Percentiles rank a stretch among this genome's conserved stretches.
Evolutionary conservation across 1,140 invertebrate species (phyloP).

Genomic region (Drosophila busckii): DNA sequence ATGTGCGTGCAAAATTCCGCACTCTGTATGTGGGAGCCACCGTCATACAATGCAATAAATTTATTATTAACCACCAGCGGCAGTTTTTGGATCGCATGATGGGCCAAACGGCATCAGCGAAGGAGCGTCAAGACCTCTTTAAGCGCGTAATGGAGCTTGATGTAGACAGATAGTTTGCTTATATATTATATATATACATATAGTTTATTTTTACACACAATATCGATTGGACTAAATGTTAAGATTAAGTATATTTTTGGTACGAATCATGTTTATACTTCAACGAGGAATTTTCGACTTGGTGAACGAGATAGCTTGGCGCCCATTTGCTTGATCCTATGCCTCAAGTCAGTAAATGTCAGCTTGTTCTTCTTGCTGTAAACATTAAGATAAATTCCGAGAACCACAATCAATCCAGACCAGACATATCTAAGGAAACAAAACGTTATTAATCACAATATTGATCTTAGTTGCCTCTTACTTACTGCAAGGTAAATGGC

Average conservation of each 20-base stretch:
- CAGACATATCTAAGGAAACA: conserved; percentile 87
- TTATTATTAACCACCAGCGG: conserved; percentile 84
- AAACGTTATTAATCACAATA: not conserved
- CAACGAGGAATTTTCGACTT: conserved; percentile 69
- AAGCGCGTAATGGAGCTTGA: conserved; percentile 80
- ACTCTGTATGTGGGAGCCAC: conserved; percentile 88
- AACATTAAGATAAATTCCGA: conserved; percentile 95
- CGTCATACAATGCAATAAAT: conserved; percentile 87
- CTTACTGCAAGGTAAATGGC: conserved; percentile 95
- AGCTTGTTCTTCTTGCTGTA: conserved; percentile 87
- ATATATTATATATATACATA: conserved; percentile 46
- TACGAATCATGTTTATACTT: conserved; percentile 51
- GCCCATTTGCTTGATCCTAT: conserved; percentile 43
- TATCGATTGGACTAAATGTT: conserved; percentile 42
- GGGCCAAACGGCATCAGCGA: conserved; percentile 76
- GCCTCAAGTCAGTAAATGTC: conserved; percentile 55
- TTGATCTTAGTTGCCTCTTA: conserved; percentile 33
- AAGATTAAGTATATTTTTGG: conserved; percentile 34
- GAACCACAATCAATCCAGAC: conserved; percentile 91
- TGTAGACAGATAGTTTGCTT: conserved; percentile 59
- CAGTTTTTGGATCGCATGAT: conserved; percentile 69
- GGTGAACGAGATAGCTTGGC: conserved; percentile 37
- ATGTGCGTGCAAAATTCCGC: conserved; percentile 81
- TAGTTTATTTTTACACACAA: conserved; percentile 38
- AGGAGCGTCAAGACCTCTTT: conserved; percentile 80